Percentiles rank a stretch among this genome's conserved stretches.
phyloP scores from a whole-genome alignment of 2,888 invertebrate genomes.

The Anagyrus pseudococci region DNA sequence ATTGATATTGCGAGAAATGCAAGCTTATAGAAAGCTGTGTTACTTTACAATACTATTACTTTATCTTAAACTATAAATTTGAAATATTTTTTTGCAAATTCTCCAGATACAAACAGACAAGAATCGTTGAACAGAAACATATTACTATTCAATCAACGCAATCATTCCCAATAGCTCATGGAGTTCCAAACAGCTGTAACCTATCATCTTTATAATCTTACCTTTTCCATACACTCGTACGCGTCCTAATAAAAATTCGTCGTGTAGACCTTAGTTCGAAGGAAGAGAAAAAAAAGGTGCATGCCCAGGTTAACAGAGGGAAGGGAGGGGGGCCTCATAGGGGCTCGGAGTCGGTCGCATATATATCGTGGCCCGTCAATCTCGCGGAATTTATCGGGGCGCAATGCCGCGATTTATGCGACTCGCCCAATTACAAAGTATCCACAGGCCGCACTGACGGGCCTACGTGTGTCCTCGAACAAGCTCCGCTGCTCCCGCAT shows the following conservation, averaged over 20 bases:
- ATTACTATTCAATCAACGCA: no score
- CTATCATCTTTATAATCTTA: background rate
- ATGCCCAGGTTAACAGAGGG: background rate
- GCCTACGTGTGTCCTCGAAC: background rate
- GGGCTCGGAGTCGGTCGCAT: conserved; percentile 19
- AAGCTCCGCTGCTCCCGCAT: background rate
- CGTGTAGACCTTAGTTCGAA: background rate
- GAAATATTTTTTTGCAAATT: no score
- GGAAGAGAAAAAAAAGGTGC: background rate
- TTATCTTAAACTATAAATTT: no score
- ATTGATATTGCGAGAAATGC: no score
- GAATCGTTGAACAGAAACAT: no score
- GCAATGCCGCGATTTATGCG: conserved; percentile 42
- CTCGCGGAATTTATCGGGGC: conserved; percentile 37
- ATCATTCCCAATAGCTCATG: no score
- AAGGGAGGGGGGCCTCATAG: conserved; percentile 5
- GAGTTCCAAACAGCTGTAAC: background rate
- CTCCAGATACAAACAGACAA: no score
- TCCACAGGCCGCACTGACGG: conserved; percentile 20
- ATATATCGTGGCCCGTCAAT: conserved; percentile 46
- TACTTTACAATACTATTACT: no score
- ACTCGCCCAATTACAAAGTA: conserved; percentile 46
- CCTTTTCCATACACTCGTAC: background rate
- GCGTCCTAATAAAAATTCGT: background rate
- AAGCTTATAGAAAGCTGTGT: no score